Base-by-base conservation (phyloP, 2,113 vertebrate species). In the Sprattus sprattus region DNA sequence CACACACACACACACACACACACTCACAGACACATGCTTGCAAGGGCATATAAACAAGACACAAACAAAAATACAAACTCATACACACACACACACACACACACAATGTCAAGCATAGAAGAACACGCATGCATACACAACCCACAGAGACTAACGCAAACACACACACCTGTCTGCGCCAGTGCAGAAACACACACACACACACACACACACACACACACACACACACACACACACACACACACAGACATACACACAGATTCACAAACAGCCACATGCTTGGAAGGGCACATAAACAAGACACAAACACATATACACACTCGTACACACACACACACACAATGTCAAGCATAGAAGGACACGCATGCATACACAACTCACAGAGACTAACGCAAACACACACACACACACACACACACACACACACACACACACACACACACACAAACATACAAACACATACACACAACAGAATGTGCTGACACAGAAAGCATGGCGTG, bases 1-100 rank as follows among this genome's bases (percentile, higher is more conserved):
- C 45, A 78, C 45, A 22, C 39, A 64, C 54, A 67, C 54, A 13
- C 83, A 84, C 83, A 67, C 81, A 82, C 46, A 82, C 81, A 54
- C 15, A 57, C 54, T 25, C 22, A 64, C 64, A 67, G 0, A 28
- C 20, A 67, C 60, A 67, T 50, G 11, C 49, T 50, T 50, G 4
- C 5, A 50, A 50, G 49, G 49, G 49, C 60, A 67, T n/a, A 67
- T n/a, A 67, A 22, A 67, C 60, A 67, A 11, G 49, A 10, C 57
- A 28, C 60, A 67, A 4, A 67, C n/a, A 6, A 1, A 25, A 67
- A 67, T 5, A 67, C 9, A 25, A 2, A 22, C 6, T n/a, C 7
- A n/a, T n/a, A 67, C 25, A 25, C 64, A 32, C 3, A 71, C 64
- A 71, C n/a, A 71, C n/a, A 71, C 8, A 28, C 64, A 67, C 0